phyloP scores from a whole-genome alignment of 2,797 vertebrate genomes.

The Platalea minor region DNA sequence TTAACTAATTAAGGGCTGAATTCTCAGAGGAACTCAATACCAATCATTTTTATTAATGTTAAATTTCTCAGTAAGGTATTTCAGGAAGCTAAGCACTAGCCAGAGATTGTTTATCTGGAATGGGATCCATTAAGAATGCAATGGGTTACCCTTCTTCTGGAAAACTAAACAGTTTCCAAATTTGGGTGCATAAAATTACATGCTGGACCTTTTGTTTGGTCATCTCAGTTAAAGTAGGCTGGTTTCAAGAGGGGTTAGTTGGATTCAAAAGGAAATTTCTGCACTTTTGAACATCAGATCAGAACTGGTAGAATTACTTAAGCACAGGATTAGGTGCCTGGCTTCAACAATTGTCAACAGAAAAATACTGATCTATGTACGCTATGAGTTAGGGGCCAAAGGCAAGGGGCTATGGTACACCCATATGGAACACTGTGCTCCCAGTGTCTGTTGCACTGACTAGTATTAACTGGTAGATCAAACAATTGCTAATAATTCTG shows the following conservation, averaged over 20 bases:
- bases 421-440: neutral
- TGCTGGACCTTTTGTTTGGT: neutral
- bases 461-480: neutral
- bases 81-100: neutral
- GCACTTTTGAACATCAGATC: neutral
- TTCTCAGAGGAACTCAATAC: neutral
- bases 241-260: neutral
- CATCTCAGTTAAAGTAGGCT: neutral
- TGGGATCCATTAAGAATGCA: neutral
- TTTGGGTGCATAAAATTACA: neutral
- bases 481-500: neutral
- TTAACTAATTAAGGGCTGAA: neutral
- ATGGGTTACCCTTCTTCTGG: neutral
- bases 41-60: neutral
- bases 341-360: neutral
- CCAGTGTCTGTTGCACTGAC: neutral
- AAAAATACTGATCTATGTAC: neutral
- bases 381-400: neutral
- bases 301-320: neutral
- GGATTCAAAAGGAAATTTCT: neutral
- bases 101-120: neutral
- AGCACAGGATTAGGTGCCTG: neutral
- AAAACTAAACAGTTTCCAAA: neutral
- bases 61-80: neutral
- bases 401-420: neutral